These are phyloP conservation scores for Brenthis hecate DNA, from an alignment of 2,888 invertebrate genomes.

Conservation along the genomic window DNA sequence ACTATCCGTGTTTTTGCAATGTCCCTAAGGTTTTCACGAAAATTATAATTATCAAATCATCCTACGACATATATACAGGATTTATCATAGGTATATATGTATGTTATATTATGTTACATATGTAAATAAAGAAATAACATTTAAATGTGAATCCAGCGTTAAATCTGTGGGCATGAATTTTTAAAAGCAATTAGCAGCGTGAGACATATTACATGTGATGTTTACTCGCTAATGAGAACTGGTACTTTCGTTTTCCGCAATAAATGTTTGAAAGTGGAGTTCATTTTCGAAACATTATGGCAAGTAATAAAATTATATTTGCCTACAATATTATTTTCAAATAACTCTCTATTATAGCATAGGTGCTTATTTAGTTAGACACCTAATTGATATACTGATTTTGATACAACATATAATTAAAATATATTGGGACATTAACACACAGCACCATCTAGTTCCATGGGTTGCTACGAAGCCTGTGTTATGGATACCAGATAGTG, in stretches of 20 bases:
- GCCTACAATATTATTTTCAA: too few relatives aligned
- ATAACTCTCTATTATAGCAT: too few relatives aligned
- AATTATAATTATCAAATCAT: too few relatives aligned
- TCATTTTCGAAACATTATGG: constrained; percentile 1
- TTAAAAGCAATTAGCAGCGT: constrained; percentile 28
- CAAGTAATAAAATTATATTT: neutral
- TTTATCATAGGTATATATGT: neutral
- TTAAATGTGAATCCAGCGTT: constrained; percentile 18
- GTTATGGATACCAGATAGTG: too few relatives aligned
- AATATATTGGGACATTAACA: too few relatives aligned
- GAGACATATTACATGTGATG: constrained; percentile 21
- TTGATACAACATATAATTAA: too few relatives aligned
- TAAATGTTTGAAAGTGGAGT: constrained; percentile 24
- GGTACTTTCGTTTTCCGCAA: constrained; percentile 26
- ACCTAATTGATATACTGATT: too few relatives aligned
- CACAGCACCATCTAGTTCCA: too few relatives aligned
- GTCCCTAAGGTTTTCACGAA: too few relatives aligned
- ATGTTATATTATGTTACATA: neutral
- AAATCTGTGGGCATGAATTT: constrained; percentile 16
- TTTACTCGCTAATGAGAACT: constrained; percentile 31
- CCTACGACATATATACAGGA: neutral
- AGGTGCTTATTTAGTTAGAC: too few relatives aligned
- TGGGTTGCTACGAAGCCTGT: too few relatives aligned
- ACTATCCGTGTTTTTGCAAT: too few relatives aligned
- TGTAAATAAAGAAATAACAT: constrained; percentile 4